phyloP scores from a whole-genome alignment of 2,797 vertebrate species.

The Smutsia temminckii region DNA sequence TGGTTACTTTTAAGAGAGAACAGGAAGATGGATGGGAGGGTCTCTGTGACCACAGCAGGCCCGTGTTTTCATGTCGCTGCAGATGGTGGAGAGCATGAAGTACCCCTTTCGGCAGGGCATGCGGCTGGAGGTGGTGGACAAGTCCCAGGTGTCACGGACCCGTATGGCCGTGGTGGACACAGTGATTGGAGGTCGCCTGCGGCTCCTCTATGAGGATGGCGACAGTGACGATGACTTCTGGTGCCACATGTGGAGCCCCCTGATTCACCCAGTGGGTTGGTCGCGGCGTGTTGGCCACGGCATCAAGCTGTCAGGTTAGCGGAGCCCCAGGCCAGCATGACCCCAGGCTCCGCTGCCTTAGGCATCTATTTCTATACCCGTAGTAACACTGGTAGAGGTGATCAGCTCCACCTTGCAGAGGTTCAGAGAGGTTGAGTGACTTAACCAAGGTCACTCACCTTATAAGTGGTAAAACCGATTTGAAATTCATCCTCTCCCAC shows the following conservation, averaged over 20 bases:
- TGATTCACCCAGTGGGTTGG: constrained; percentile 96
- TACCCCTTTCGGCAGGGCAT: constrained; percentile 90
- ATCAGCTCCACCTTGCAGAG: background rate
- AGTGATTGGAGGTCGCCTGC: constrained; percentile 91
- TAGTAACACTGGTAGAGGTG: background rate
- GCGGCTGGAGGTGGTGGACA: constrained; percentile 95
- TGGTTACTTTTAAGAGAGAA: background rate
- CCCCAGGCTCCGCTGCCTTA: background rate
- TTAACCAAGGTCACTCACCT: background rate
- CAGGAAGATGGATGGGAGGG: no score
- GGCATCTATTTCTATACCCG: no score
- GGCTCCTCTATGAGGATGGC: constrained; percentile 92
- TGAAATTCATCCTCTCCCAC: background rate
- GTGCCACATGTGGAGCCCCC: constrained; percentile 96
- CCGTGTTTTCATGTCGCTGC: background rate
- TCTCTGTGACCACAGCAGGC: background rate
- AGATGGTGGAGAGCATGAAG: constrained; percentile 94
- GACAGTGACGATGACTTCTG: constrained; percentile 91
- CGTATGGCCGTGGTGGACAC: constrained; percentile 91
- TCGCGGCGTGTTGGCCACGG: constrained; percentile 92
- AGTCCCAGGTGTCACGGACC: constrained; percentile 90
- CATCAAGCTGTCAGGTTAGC: constrained; percentile 88
- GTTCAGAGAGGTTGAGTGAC: background rate
- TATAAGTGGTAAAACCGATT: background rate
- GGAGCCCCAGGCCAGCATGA: background rate